Conservation (phyloP, 2,797 vertebrate species). For the Psittacula echo region DNA sequence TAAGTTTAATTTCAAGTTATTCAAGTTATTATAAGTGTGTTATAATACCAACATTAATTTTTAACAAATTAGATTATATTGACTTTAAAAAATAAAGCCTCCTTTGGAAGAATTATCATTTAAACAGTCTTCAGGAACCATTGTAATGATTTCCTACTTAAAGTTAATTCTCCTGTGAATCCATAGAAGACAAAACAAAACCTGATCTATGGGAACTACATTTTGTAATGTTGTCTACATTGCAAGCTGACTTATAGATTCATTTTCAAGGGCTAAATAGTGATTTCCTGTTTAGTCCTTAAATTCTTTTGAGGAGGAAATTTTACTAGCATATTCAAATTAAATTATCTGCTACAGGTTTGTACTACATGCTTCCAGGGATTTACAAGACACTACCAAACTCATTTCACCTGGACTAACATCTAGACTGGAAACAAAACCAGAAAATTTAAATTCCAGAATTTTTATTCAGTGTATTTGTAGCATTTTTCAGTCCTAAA, state of each 20-base stretch:
- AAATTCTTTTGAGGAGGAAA: background rate
- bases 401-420: background rate
- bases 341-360: background rate
- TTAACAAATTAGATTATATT: constrained; percentile 51
- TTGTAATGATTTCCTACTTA: background rate
- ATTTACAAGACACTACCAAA: background rate
- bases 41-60: constrained; percentile 54
- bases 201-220: background rate
- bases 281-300: background rate
- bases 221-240: background rate
- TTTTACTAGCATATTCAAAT: background rate
- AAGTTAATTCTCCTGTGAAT: background rate
- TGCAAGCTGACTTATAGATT: background rate
- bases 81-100: constrained; percentile 39
- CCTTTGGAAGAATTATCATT: constrained; percentile 32
- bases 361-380: background rate
- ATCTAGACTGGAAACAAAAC: background rate
- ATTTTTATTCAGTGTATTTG: background rate
- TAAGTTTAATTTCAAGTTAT: constrained; percentile 62
- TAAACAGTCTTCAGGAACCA: constrained; percentile 1
- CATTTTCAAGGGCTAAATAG: background rate
- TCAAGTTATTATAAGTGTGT: background rate
- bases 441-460: background rate
- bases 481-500: background rate
- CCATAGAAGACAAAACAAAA: constrained; percentile 8